These are phyloP conservation scores for Aix galericulata DNA, from an alignment of 2,113 vertebrate species.

Conservation along the genomic window DNA sequence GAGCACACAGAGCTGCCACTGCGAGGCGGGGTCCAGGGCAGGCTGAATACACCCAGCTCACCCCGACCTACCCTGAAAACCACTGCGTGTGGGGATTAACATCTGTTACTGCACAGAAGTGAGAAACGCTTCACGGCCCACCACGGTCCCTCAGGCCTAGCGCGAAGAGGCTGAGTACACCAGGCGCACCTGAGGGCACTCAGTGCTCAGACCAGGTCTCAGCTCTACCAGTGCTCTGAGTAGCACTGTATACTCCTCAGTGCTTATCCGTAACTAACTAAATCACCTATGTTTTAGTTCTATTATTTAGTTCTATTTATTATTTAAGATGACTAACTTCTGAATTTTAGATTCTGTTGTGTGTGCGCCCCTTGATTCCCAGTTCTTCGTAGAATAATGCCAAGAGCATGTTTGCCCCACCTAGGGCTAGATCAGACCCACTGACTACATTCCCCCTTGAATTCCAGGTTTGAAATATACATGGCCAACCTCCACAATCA, in stretches of 20 bases:
- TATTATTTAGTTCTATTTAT: background rate
- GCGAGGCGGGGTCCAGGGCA: background rate
- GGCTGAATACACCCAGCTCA: background rate
- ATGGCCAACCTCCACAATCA: background rate
- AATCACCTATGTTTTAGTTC: background rate
- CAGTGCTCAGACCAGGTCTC: background rate
- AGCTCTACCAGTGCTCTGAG: background rate
- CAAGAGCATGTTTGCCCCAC: background rate
- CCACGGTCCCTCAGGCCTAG: background rate
- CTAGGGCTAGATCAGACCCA: background rate
- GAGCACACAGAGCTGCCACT: background rate
- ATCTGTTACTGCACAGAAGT: background rate
- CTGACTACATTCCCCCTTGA: background rate
- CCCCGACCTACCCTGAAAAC: background rate
- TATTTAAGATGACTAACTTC: background rate
- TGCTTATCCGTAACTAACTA: background rate
- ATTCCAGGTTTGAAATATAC: background rate
- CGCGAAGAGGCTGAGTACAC: background rate
- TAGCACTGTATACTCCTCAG: background rate
- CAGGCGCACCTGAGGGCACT: background rate
- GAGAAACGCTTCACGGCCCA: background rate
- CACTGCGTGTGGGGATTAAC: accelerated
- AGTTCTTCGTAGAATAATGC: background rate
- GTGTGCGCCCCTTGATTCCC: background rate
- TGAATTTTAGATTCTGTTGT: background rate